Evolutionary conservation across 2,797 vertebrate species (phyloP), one percentile per base, ranked within the genome.

Genomic region (Antennarius maculatus): DNA sequence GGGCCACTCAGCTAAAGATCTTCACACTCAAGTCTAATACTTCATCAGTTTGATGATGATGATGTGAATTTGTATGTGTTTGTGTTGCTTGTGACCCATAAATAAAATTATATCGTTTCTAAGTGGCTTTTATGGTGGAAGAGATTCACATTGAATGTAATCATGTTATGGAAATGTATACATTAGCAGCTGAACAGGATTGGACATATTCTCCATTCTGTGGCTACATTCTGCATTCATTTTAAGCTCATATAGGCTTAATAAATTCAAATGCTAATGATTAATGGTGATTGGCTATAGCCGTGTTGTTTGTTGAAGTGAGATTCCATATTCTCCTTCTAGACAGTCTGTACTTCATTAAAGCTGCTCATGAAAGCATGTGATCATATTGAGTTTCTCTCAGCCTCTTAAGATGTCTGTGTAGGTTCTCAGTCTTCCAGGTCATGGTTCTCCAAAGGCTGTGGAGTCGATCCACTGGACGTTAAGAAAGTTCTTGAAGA

Each of bases 31-130:
- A 55, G 65, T 51, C 62, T 7, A 7, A 15, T 28, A 68, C 61
- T 67, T 72, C 12, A 65, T 71, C 76, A 17, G 56, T 69, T 75
- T 65, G 14, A 61, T 76, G 62, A 63, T 59, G 29, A 48, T 39
- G 14, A 48, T 51, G 61, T 34, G 31, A 48, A 51, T 71, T 10
- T 54, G 42, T 62, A 46, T 28, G 59, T 69, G 3, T 53, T 29
- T 18, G 27, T 60, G 8, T 16, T 54, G 37, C 37, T 23, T 23
- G 31, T 34, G 31, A 34, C 8, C 31, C 5, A 34, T 34, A 34
- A 8, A 68, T 71, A 61, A 47, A 65, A 68, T 43, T 1, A 23
- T 23, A 23, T 77, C 73, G 71, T 59, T 64, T 76, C n/a, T 58
- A n/a, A 77, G 57, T n/a, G 41, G 31, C 37, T 68, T 65, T 48